A percentile compares a stretch with the other conserved stretches of the same genome.
phyloP scores from a whole-genome alignment of 2,113 vertebrate species.

The Podarcis raffonei region DNA sequence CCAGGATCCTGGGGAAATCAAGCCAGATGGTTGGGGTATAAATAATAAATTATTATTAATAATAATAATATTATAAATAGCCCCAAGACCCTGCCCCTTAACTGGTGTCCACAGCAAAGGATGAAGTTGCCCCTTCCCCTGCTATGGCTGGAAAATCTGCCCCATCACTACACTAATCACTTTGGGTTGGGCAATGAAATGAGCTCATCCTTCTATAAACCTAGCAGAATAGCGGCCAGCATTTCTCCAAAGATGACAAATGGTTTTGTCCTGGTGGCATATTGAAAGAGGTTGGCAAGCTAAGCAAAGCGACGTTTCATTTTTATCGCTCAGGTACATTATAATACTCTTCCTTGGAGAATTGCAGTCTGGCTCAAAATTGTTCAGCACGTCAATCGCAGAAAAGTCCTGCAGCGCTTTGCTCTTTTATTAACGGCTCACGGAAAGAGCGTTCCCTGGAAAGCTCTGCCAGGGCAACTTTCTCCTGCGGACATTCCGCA shows the following conservation, averaged over 20 bases:
- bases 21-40: too few species aligned
- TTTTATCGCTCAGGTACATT: not conserved
- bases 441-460: not conserved
- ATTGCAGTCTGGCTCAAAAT: not conserved
- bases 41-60: not conserved
- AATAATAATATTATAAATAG: not conserved
- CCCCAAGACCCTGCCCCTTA: not conserved
- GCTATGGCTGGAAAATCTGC: not conserved
- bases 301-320: too few species aligned
- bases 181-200: not conserved
- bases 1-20: not conserved
- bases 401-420: not conserved
- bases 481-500: not conserved
- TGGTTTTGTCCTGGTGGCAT: not conserved
- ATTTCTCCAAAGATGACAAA: not conserved
- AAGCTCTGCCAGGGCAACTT: not conserved
- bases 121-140: too few species aligned
- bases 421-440: constrained; percentile 10
- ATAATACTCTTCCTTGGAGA: not conserved
- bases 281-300: not conserved
- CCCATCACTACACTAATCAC: not conserved
- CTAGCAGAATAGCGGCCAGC: too few species aligned
- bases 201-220: not conserved
- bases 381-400: not conserved
- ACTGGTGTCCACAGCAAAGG: too few species aligned